phyloP scores from a whole-genome alignment of 1,140 invertebrate genomes.

The Macrotrachela quadricornifera region DNA sequence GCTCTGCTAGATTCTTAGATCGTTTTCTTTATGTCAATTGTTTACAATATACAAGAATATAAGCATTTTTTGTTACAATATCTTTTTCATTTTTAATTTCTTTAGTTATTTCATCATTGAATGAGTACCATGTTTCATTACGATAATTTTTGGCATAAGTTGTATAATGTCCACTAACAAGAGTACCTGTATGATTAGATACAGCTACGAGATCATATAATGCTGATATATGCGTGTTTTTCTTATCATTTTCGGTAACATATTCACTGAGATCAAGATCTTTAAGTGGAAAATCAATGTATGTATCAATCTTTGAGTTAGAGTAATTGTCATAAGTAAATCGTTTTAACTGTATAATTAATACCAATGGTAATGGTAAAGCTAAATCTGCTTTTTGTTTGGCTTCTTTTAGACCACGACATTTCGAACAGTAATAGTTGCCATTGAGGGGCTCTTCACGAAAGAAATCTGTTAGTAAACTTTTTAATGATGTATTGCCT shows the following conservation, averaged over 20 bases:
- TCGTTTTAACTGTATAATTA: slow-evolving; percentile 34
- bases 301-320: background rate
- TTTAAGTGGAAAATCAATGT: background rate
- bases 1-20: too few relatives aligned
- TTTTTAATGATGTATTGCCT: too few relatives aligned
- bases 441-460: too few relatives aligned
- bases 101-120: background rate
- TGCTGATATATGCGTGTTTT: background rate
- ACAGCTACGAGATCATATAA: background rate
- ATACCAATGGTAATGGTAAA: slow-evolving; percentile 16
- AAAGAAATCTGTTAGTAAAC: too few relatives aligned
- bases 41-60: too few relatives aligned
- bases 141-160: background rate
- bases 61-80: too few relatives aligned
- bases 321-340: slow-evolving; percentile 26
- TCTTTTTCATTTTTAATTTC: too few relatives aligned
- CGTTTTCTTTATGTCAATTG: too few relatives aligned
- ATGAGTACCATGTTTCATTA: background rate
- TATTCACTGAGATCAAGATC: background rate
- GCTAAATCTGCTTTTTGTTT: too few relatives aligned
- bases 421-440: too few relatives aligned
- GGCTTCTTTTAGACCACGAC: too few relatives aligned
- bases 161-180: background rate
- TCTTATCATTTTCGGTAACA: background rate
- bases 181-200: background rate